Base-by-base conservation (phyloP, 2,888 invertebrate species). In the Cancer borealis region DNA sequence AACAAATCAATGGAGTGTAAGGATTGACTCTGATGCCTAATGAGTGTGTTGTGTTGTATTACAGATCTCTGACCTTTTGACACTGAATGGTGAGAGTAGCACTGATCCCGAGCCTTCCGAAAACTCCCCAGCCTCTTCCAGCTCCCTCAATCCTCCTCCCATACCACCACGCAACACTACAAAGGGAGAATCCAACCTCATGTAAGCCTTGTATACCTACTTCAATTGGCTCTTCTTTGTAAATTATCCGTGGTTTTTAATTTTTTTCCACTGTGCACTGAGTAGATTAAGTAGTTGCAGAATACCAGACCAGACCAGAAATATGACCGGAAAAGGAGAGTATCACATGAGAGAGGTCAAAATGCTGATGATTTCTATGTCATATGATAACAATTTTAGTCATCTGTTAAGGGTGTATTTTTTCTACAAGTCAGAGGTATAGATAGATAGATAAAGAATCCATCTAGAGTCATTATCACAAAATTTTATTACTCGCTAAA, bases 111-210 rank as follows among this genome's bases (percentile, higher is more conserved):
- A 91, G 39, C 87, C 87, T 3, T 87, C 92, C 12, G 89, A 54
- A 30, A 89, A 79, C 8, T 88, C 92, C 26, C 39, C 92, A 45
- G 90, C 95, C 45, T 39, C 92, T 5, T 39, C 54, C 54, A 92
- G 30, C 17, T 30, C 47, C 39, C 17, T 91, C 84, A 84, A 73
- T 14, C 95, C 96, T 46, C 97, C 97, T 10, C 97, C 97, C 10
- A 97, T 97, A 54, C 96, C 97, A 30, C 97, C 97, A n/a, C 97
- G 97, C 14, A 96, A 97, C 96, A 96, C 96, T 96, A 96, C 96
- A 73, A 39, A 94, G 45, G 84, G 89, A 39, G 90, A 93, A 12
- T 21, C 92, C 45, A 87, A 84, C 39, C 91, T 94, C 46, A 87
- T 95, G 60, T 60, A 14, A 30, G 90, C 8, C 10, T 73, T 49